phyloP scores from a whole-genome alignment of 2,888 invertebrate species.

The Archips crataeganus region DNA sequence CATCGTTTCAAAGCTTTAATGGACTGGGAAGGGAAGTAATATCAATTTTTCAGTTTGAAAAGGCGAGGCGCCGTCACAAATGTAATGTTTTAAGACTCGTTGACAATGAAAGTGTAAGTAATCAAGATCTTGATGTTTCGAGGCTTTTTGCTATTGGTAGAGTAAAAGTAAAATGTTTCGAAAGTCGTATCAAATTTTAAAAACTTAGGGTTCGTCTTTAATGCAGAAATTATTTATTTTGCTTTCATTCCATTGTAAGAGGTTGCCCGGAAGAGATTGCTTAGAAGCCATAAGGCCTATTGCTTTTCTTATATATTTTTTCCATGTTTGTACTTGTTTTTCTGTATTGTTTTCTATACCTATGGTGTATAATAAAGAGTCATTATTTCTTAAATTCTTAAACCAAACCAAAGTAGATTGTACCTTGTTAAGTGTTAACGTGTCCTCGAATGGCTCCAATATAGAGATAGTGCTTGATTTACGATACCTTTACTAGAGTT shows the following conservation, averaged over 20 bases:
- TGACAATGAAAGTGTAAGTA: background rate
- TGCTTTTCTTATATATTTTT: no score
- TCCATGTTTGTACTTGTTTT: no score
- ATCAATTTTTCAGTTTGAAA: conserved; percentile 4
- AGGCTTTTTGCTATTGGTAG: background rate
- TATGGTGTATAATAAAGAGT: no score
- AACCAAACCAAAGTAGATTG: background rate
- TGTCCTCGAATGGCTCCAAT: background rate
- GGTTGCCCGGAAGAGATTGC: no score
- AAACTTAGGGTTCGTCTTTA: no score
- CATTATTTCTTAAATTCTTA: no score
- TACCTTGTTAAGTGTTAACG: background rate
- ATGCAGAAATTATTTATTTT: no score
- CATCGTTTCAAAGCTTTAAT: conserved; percentile 8
- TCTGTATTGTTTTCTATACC: no score
- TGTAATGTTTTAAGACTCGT: background rate
- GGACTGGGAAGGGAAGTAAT: conserved; percentile 14
- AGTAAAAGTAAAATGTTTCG: background rate
- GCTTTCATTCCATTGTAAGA: no score
- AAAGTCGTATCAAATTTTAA: background rate
- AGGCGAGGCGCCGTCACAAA: background rate
- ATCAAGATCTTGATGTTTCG: background rate
- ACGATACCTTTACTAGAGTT: background rate
- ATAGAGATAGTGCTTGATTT: background rate
- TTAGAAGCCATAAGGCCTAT: no score